A percentile compares a stretch with the other conserved stretches of the same genome.
Conservation (phyloP, 37 sponge, comb jelly and placozoan genomes). For the Aphrocallistes beatrix region DNA sequence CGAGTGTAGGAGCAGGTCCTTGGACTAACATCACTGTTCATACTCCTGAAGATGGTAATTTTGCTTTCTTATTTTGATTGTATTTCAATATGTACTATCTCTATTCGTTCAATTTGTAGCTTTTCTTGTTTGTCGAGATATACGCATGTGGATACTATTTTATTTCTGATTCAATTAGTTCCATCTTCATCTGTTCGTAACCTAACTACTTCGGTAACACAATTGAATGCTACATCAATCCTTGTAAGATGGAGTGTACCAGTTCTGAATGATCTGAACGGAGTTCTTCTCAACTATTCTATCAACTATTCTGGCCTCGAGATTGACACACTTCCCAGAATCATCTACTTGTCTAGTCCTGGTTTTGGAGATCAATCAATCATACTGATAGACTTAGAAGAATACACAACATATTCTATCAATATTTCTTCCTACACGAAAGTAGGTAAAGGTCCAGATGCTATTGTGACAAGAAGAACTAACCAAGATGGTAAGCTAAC, state of each 20-base stretch:
- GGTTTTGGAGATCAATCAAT: neutral
- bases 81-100: neutral
- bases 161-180: neutral
- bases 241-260: neutral
- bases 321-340: constrained; percentile 10
- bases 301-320: constrained; percentile 13
- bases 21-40: neutral
- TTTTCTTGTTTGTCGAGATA: too few relatives aligned
- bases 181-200: neutral
- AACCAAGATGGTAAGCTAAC: constrained; percentile 1
- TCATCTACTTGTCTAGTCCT: neutral
- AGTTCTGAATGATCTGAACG: constrained; percentile 4
- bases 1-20: constrained; percentile 10
- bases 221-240: neutral
- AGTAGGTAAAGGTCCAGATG: constrained; percentile 9
- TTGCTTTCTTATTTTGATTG: neutral
- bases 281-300: neutral
- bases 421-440: constrained; percentile 7
- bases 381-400: neutral
- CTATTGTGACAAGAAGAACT: neutral
- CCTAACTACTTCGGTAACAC: neutral
- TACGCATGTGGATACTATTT: too few relatives aligned
- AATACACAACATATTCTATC: neutral
- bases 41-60: neutral
- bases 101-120: too few relatives aligned